These are phyloP conservation scores for Aromia moschata DNA, from an alignment of 2,888 invertebrate species.

Conservation along the genomic window DNA sequence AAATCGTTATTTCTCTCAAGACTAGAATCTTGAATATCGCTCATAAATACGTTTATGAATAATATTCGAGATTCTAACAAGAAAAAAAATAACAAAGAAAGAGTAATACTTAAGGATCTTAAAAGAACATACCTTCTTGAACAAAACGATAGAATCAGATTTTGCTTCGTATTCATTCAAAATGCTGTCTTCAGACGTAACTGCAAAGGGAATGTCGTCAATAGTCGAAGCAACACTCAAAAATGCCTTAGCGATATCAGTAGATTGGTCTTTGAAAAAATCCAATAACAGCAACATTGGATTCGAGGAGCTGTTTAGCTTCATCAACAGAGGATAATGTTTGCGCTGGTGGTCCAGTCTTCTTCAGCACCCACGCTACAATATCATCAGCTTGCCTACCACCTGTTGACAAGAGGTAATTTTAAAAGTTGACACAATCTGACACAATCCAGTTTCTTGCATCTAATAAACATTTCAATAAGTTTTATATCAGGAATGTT, in stretches of 20 bases:
- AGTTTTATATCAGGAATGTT: too few relatives aligned
- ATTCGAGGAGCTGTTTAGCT: constrained; percentile 83
- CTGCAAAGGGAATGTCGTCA: constrained; percentile 90
- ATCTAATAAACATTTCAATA: too few relatives aligned
- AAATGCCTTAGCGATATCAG: constrained; percentile 85
- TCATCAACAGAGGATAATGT: constrained; percentile 81
- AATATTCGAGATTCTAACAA: too few relatives aligned
- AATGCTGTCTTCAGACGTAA: constrained; percentile 82
- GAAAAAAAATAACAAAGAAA: too few relatives aligned
- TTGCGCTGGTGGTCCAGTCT: constrained; percentile 95
- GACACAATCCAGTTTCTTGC: too few relatives aligned
- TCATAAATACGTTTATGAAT: too few relatives aligned
- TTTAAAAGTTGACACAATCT: too few relatives aligned
- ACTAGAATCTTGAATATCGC: too few relatives aligned
- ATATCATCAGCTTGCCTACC: constrained; percentile 94
- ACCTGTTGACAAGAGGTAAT: constrained; percentile 71
- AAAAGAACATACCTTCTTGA: constrained; percentile 84
- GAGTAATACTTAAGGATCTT: constrained; percentile 8
- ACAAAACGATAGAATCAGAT: constrained; percentile 83
- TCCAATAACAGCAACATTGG: constrained; percentile 86
- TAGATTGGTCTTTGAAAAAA: constrained; percentile 87
- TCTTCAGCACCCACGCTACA: constrained; percentile 93
- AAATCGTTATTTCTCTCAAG: too few relatives aligned
- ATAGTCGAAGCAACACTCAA: constrained; percentile 79
- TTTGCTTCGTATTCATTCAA: constrained; percentile 82